Conservation (phyloP, 2,888 invertebrate species). For the Andricus quercusramuli region DNA sequence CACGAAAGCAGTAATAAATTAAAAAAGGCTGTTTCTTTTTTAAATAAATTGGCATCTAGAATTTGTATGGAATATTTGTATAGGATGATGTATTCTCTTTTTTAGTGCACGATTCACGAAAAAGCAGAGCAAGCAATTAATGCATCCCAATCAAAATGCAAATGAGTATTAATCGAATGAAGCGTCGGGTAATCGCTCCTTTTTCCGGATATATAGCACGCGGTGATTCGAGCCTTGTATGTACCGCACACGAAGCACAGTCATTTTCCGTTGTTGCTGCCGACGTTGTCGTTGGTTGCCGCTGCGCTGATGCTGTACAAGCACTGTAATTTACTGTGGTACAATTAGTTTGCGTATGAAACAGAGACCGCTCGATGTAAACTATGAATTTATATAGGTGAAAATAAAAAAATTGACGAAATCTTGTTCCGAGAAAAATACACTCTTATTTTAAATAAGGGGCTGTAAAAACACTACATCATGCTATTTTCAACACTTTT, state of each 20-base stretch:
- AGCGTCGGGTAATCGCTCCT: conserved; percentile 54
- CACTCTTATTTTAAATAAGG: too few species aligned
- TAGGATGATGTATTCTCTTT: conserved; percentile 10
- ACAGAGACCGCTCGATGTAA: conserved; percentile 64
- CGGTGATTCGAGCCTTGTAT: conserved; percentile 31
- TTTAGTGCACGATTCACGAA: conserved; percentile 15
- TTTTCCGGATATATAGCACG: conserved; percentile 32
- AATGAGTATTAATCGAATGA: conserved; percentile 64
- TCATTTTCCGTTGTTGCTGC: conserved; percentile 37
- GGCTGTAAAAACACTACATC: too few species aligned
- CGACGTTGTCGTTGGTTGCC: conserved; percentile 59
- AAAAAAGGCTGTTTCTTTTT: neutral
- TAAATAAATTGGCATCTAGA: conserved; percentile 4
- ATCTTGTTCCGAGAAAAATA: too few species aligned
- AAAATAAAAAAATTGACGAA: too few species aligned
- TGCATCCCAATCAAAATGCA: conserved; percentile 63
- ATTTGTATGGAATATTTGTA: conserved; percentile 1
- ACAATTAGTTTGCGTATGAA: conserved; percentile 71
- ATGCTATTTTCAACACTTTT: too few species aligned
- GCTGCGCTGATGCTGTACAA: conserved; percentile 61
- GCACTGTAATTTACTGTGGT: conserved; percentile 68
- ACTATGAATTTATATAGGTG: conserved; percentile 50
- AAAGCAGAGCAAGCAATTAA: conserved; percentile 37
- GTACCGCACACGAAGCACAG: conserved; percentile 23
- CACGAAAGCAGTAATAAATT: neutral